Conservation (phyloP, 2,113 vertebrate species). For the Helogale parvula region DNA sequence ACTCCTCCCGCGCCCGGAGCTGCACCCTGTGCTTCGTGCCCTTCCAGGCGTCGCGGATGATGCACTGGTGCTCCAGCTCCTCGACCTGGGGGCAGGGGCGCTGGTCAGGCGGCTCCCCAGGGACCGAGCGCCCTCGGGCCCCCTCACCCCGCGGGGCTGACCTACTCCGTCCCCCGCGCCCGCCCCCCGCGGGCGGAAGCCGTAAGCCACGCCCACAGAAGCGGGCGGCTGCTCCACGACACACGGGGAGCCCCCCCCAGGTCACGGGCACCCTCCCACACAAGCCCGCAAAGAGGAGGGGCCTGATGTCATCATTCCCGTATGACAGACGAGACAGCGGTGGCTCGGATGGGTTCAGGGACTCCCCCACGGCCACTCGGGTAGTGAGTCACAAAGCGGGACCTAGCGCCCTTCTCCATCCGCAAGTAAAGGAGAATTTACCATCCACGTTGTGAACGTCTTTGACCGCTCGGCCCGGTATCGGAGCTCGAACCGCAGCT, state of each 20-base stretch:
- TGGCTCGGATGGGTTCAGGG: neutral
- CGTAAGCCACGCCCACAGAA: neutral
- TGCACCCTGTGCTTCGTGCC: constrained; percentile 76
- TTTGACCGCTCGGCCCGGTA: constrained; percentile 75
- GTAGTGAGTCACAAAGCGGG: too few relatives aligned
- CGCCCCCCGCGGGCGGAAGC: neutral
- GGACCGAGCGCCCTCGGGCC: neutral
- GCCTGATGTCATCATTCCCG: too few relatives aligned
- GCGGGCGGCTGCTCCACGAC: neutral
- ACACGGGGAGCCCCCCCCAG: neutral
- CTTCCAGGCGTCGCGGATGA: constrained; percentile 73
- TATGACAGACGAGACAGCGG: neutral
- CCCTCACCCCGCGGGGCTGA: neutral
- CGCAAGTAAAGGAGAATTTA: neutral
- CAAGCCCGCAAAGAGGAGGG: neutral
- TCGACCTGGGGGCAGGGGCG: constrained; percentile 55
- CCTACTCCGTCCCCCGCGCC: neutral
- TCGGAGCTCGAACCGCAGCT: constrained; percentile 83
- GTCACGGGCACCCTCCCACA: accelerated
- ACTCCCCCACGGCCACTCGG: neutral
- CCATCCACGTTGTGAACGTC: constrained; percentile 45
- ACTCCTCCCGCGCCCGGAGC: constrained; percentile 85
- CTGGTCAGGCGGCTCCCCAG: too few relatives aligned
- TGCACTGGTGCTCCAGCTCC: neutral
- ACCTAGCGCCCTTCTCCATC: neutral